Evolutionary conservation across 2,888 invertebrate species (phyloP).

Genomic region (Gymnoscelis rufifasciata): DNA sequence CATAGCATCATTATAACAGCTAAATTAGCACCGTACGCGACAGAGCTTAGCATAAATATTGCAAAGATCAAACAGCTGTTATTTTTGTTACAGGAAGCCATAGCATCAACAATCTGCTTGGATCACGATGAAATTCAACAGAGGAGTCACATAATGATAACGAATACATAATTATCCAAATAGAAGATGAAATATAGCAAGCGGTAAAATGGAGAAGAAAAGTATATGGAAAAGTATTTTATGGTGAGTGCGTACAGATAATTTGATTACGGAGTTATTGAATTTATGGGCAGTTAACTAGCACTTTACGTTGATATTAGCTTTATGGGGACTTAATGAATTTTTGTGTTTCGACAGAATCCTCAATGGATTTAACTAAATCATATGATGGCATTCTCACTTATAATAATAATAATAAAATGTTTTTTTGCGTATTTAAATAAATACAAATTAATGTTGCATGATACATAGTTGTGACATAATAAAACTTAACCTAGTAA

Average conservation of each 20-base stretch:
- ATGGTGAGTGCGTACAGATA: slow-evolving; percentile 46
- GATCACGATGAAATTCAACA: slow-evolving; percentile 28
- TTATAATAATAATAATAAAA: too few species aligned
- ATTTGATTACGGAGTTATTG: slow-evolving; percentile 3
- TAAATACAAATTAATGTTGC: too few species aligned
- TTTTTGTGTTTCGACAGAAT: slow-evolving; percentile 20
- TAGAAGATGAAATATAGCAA: slow-evolving; percentile 41
- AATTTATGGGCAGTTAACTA: slow-evolving; percentile 1
- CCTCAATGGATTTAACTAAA: background rate
- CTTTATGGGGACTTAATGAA: slow-evolving; percentile 29
- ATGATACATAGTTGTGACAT: too few species aligned
- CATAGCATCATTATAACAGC: background rate
- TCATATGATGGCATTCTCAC: background rate
- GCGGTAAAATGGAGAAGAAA: slow-evolving; percentile 57
- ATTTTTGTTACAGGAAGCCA: slow-evolving; percentile 39
- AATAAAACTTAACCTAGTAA: too few species aligned
- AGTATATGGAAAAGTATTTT: slow-evolving; percentile 44
- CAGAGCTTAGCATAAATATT: slow-evolving; percentile 13
- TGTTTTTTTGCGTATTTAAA: too few species aligned
- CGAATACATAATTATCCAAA: slow-evolving; percentile 1
- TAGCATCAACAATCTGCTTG: slow-evolving; percentile 25
- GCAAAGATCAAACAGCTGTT: slow-evolving; percentile 21
- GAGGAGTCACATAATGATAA: slow-evolving; percentile 37
- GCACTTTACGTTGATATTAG: slow-evolving; percentile 6
- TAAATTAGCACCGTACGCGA: slow-evolving; percentile 4